Evolutionary conservation across 2,797 vertebrate species (phyloP).

Genomic region (Falco berigora): DNA sequence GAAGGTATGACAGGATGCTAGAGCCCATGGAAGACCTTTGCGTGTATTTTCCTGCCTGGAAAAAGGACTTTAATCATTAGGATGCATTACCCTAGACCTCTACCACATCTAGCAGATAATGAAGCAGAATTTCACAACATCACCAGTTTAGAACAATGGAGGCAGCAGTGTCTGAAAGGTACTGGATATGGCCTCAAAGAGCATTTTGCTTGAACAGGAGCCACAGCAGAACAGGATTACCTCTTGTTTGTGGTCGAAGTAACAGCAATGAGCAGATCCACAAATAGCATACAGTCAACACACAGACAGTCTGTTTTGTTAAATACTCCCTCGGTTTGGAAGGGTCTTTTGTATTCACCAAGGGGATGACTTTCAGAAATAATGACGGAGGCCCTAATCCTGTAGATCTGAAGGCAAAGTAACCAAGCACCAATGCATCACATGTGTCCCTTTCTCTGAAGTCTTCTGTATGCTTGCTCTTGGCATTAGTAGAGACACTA

Average conservation of each 20-base stretch:
- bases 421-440: background rate
- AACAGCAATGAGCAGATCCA: background rate
- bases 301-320: background rate
- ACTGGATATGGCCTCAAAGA: background rate
- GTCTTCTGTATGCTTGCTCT: background rate
- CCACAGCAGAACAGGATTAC: background rate
- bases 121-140: background rate
- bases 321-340: background rate
- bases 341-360: background rate
- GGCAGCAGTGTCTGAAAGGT: background rate
- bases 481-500: background rate
- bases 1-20: background rate
- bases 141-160: background rate
- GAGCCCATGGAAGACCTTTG: background rate
- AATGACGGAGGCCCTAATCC: background rate
- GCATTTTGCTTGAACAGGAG: background rate
- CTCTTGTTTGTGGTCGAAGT: background rate
- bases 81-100: background rate
- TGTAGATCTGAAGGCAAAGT: background rate
- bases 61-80: background rate
- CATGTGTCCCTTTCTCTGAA: background rate
- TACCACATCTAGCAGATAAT: background rate
- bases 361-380: background rate
- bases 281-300: background rate
- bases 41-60: background rate